Evolutionary conservation across 2,797 vertebrate species (phyloP).

Genomic region (Capromys pilorides): DNA sequence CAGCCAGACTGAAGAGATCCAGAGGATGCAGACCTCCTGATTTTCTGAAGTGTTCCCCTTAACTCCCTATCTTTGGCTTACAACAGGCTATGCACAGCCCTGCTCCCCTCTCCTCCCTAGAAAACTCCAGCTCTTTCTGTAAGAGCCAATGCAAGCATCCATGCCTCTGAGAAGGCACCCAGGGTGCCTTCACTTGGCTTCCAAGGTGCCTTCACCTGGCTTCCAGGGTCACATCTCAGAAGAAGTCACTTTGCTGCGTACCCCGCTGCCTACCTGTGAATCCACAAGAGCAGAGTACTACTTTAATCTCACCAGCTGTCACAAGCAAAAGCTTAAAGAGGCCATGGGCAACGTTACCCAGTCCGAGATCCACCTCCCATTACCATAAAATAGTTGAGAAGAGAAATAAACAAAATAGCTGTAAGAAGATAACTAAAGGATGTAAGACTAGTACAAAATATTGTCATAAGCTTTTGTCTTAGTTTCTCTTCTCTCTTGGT

Average conservation of each 20-base stretch:
- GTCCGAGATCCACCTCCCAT: not conserved
- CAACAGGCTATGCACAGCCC: not conserved
- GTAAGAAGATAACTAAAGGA: not conserved
- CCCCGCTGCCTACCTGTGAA: not conserved
- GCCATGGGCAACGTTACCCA: not conserved
- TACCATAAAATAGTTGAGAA: not conserved
- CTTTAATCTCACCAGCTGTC: not conserved
- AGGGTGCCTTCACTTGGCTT: too few relatives aligned
- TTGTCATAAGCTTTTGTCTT: not conserved
- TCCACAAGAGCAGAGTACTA: not conserved
- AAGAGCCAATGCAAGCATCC: not conserved
- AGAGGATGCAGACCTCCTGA: not conserved
- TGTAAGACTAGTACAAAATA: not conserved
- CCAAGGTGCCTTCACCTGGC: not conserved
- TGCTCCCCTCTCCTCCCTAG: not conserved
- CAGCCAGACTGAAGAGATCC: not conserved
- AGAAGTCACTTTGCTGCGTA: not conserved
- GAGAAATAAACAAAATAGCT: not conserved
- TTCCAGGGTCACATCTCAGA: not conserved
- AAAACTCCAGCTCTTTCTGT: not conserved
- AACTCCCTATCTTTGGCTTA: not conserved
- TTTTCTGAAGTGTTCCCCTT: not conserved
- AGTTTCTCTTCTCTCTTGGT: too few relatives aligned
- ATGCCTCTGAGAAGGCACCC: not conserved
- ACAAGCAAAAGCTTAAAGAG: not conserved